A percentile compares a stretch with the other conserved stretches of the same genome.
Evolutionary conservation across 2,113 vertebrate genomes (phyloP).

Genomic region (Pongo pygmaeus): DNA sequence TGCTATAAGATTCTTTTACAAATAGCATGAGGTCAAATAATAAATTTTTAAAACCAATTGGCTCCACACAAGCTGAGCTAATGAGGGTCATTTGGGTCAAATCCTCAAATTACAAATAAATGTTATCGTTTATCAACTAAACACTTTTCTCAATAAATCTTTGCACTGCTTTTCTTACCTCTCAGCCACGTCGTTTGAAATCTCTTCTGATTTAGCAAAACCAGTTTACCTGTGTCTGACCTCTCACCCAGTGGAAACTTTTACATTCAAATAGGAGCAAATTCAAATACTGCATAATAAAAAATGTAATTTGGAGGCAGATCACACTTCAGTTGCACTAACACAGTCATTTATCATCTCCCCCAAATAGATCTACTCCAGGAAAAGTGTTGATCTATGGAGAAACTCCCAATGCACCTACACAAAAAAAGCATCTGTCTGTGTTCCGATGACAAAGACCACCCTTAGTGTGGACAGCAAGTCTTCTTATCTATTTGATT

Average conservation of each 20-base stretch:
- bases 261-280: constrained; percentile 73
- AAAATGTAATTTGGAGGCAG: constrained; percentile 71
- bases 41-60: constrained; percentile 83
- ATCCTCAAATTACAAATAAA: constrained; percentile 87
- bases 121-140: constrained; percentile 84
- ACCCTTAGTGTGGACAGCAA: not conserved
- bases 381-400: constrained; percentile 5
- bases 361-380: not conserved
- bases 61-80: constrained; percentile 79
- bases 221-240: constrained; percentile 76
- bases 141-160: constrained; percentile 84
- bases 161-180: constrained; percentile 78
- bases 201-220: constrained; percentile 80
- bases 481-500: constrained; percentile 41
- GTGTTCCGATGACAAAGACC: constrained; percentile 10
- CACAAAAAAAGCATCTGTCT: not conserved
- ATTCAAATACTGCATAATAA: constrained; percentile 74
- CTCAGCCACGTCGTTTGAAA: constrained; percentile 75
- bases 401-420: not conserved
- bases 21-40: constrained; percentile 77
- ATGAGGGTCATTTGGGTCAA: constrained; percentile 84
- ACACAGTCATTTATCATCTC: constrained; percentile 49
- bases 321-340: not conserved
- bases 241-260: constrained; percentile 75
- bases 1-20: constrained; percentile 66